Base-by-base conservation (phyloP, 2,797 vertebrate genomes). In the Okamejei kenojei region DNA sequence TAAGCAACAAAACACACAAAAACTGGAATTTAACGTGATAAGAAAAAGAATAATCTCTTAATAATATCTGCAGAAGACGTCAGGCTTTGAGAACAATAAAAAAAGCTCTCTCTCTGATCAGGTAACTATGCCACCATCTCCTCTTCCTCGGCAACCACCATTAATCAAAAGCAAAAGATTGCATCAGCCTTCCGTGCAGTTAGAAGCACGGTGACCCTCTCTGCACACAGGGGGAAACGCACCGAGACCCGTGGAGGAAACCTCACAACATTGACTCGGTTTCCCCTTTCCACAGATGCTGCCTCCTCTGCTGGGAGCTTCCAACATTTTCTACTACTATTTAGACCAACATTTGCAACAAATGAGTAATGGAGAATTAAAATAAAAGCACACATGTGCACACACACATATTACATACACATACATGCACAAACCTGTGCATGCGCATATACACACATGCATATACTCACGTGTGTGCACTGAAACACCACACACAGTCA, bases 111-210 rank as follows among this genome's bases (percentile, higher is more conserved):
- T 32, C 80, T 63, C 13, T 8, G 29, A 11, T 86, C 58, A n/a
- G 58, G 29, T 54, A 86, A 86, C 54, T n/a, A 82, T 4, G 45
- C 3, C 11, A 29, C 10, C 58, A 63, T 29, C 10, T 63, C 82
- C n/a, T 58, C 58, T 32, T 17, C n/a, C 82, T 61, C 81, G n/a
- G 54, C 80, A 10, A 54, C 45, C 0, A 17, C 54, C 81, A 84
- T 84, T 58, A 84, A 84, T 84, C 81, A 84, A 61, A 61, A 5
- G 81, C 81, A 84, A 84, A 84, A 54, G 45, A 61, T 84, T 23
- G 29, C 81, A 61, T 58, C 54, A 84, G 63, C 81, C 54, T 84
- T 63, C 54, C 54, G n/a, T n/a, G 61, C 45, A 84, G 10, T 84
- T 84, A 8, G 82, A 32, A 63, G n/a, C 82, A 86, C 8, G 0